These are phyloP conservation scores for Xyliphius kryptos DNA, from an alignment of 2,113 vertebrate genomes.

Conservation along the genomic window DNA sequence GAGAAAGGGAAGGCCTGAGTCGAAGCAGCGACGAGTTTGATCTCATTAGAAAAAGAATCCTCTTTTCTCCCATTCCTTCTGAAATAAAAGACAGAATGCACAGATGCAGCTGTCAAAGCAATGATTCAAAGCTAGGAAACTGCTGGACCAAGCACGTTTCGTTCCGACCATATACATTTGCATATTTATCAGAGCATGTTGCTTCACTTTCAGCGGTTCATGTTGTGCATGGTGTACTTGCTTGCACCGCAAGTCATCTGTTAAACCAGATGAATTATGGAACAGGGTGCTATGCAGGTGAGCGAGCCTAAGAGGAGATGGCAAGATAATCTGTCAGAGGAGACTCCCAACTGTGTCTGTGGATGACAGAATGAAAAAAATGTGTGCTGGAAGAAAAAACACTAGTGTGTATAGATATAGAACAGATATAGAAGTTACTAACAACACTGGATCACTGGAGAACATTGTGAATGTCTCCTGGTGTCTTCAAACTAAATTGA, in stretches of 20 bases:
- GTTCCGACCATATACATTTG: conserved; percentile 49
- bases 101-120: conserved; percentile 21
- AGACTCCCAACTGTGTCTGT: conserved; percentile 7
- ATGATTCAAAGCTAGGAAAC: conserved; percentile 36
- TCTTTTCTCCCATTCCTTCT: conserved; percentile 12
- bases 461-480: neutral
- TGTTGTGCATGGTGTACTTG: conserved; percentile 10
- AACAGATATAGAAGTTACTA: neutral
- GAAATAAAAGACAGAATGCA: conserved; percentile 12
- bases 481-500: neutral
- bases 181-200: conserved; percentile 51
- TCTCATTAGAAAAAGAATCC: conserved; percentile 32
- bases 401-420: neutral
- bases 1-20: conserved; percentile 8
- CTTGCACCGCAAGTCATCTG: conserved; percentile 46
- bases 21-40: conserved; percentile 19
- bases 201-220: neutral
- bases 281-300: conserved; percentile 46
- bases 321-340: conserved; percentile 26
- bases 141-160: conserved; percentile 45
- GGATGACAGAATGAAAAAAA: neutral
- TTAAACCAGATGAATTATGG: conserved; percentile 57
- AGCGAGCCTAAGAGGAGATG: conserved; percentile 34
- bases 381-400: neutral
- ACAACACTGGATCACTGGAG: conserved; percentile 1